These are phyloP conservation scores for Hoplodrina ambigua DNA, from an alignment of 2,888 invertebrate species.

Conservation along the genomic window DNA sequence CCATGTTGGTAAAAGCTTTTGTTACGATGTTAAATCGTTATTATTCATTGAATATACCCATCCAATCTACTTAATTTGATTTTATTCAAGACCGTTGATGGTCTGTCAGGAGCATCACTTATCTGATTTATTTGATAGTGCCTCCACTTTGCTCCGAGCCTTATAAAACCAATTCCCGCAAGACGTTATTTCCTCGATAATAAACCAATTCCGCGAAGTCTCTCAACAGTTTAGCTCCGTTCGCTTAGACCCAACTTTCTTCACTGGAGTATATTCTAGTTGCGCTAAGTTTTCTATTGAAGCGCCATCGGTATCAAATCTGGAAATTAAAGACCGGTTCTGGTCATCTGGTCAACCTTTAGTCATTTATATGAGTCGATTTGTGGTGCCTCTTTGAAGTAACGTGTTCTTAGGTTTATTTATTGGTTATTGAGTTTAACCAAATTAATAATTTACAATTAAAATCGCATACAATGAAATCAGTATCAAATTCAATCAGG, in stretches of 20 bases:
- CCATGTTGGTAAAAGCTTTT: too few species aligned
- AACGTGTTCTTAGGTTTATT: background rate
- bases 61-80: background rate
- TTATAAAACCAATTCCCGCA: slow-evolving; percentile 16
- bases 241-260: slow-evolving; percentile 12
- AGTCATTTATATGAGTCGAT: slow-evolving; percentile 21
- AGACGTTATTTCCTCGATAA: slow-evolving; percentile 19
- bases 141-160: background rate
- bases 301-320: slow-evolving; percentile 39
- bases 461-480: background rate
- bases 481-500: too few species aligned
- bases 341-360: slow-evolving; percentile 32
- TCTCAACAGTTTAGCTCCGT: slow-evolving; percentile 11
- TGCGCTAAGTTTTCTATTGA: slow-evolving; percentile 31
- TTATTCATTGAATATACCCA: background rate
- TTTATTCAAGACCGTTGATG: background rate
- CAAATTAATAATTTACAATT: background rate
- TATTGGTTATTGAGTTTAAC: background rate
- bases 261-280: slow-evolving; percentile 22
- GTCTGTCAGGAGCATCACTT: background rate
- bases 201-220: slow-evolving; percentile 32
- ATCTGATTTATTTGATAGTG: slow-evolving; percentile 12
- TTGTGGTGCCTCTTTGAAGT: slow-evolving; percentile 12
- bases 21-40: background rate
- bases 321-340: slow-evolving; percentile 31